Percentiles rank a stretch among this genome's conserved stretches.
These are phyloP conservation scores for Crenuchus spilurus DNA, from an alignment of 2,797 vertebrate genomes.

Conservation along the genomic window DNA sequence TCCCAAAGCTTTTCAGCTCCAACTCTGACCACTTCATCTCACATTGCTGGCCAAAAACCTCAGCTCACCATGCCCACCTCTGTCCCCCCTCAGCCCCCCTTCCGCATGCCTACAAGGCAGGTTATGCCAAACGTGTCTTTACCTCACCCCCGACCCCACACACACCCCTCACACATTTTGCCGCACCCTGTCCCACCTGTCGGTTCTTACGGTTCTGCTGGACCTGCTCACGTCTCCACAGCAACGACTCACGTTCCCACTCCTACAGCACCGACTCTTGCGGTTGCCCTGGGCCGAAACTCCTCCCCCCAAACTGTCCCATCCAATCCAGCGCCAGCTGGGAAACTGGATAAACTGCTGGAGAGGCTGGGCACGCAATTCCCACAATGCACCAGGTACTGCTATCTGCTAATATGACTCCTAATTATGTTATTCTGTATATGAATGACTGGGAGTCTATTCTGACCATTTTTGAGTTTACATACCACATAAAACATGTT, in stretches of 20 bases:
- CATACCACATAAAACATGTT: too few species aligned
- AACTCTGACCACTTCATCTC: background rate
- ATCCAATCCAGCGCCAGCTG: constrained; percentile 61
- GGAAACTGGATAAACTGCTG: constrained; percentile 88
- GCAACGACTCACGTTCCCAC: background rate
- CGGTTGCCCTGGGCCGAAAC: background rate
- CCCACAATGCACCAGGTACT: constrained; percentile 86
- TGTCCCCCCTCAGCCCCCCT: background rate
- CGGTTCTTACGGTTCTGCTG: background rate
- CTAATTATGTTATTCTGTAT: too few species aligned
- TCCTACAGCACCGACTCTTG: constrained; percentile 20
- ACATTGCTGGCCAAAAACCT: background rate
- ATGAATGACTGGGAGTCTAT: too few species aligned
- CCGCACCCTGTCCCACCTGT: background rate
- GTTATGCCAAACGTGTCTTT: constrained; percentile 35
- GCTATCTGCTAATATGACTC: too few species aligned
- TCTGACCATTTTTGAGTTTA: too few species aligned
- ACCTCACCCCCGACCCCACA: background rate
- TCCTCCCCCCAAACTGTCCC: constrained; percentile 45
- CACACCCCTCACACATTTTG: background rate
- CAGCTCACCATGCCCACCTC: background rate
- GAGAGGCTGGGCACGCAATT: constrained; percentile 84
- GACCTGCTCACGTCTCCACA: background rate
- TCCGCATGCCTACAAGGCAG: background rate
- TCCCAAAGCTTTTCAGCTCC: constrained; percentile 13